Evolutionary conservation across 2,888 invertebrate genomes (phyloP).

Genomic region (Hartigia nigra): DNA sequence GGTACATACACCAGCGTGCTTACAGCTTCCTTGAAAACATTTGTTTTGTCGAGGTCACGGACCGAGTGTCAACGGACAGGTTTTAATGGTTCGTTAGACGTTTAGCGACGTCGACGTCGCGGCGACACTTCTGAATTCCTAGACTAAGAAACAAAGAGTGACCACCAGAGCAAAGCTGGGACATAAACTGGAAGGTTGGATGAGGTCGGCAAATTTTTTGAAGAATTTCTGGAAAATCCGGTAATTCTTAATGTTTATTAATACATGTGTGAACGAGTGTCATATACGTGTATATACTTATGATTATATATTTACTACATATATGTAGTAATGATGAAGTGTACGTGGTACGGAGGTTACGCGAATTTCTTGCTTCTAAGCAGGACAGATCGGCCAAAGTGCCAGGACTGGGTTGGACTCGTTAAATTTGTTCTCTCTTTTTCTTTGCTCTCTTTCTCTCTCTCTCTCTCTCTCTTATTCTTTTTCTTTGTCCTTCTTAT

Average conservation of each 20-base stretch:
- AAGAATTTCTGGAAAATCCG: conserved; percentile 59
- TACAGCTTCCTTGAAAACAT: neutral
- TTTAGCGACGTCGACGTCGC: neutral
- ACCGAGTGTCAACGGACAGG: conserved; percentile 36
- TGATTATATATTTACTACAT: too few species aligned
- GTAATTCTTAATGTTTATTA: conserved; percentile 31
- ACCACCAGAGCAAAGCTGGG: neutral
- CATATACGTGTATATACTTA: neutral
- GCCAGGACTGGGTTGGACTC: conserved; percentile 12
- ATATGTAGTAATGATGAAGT: neutral
- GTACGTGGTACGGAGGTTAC: neutral
- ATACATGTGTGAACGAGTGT: neutral
- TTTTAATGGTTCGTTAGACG: conserved; percentile 24
- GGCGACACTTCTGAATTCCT: neutral
- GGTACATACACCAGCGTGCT: neutral
- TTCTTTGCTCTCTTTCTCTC: conserved; percentile 8
- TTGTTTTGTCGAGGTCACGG: conserved; percentile 17
- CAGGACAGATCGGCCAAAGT: conserved; percentile 6
- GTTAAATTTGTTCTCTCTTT: conserved; percentile 21
- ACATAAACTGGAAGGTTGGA: neutral
- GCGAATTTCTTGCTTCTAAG: conserved; percentile 18
- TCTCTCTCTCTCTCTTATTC: conserved; percentile 6
- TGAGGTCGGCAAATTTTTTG: neutral
- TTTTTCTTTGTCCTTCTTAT: conserved; percentile 2
- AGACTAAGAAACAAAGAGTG: neutral